Evolutionary conservation across 2,797 vertebrate species (phyloP), one percentile per base, ranked within the genome.

Genomic region (Gambusia yucatana): DNA sequence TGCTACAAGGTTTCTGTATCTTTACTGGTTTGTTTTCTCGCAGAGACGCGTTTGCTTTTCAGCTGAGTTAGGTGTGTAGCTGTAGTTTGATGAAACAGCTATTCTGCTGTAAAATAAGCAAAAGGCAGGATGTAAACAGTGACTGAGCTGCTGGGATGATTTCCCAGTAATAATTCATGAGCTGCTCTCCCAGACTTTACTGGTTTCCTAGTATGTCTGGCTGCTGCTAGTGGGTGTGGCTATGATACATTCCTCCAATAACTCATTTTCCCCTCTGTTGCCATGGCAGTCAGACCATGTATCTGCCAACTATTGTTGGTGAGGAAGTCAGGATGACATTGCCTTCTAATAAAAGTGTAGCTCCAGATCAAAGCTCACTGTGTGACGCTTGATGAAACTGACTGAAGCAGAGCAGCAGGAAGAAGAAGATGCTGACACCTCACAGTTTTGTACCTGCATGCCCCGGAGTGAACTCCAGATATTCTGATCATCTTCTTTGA

Each of bases 261-360:
- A 69, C 65, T 84, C 55, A 46, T 44, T 75, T 89, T 88, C 89
- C 82, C 86, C 90, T 91, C 85, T 87, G 92, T 94, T 94, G 87
- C 91, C 73, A 94, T 93, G 88, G 92, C 44, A 92, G 85, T 88
- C 82, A 75, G 78, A 84, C 73, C 75, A 87, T 82, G 86, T 72
- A 86, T 30, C 14, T 48, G 28, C 59, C 70, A 74, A 76, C 83
- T 88, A 85, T 86, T 85, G 78, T 84, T 91, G 78, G 57, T 9
- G 75, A 87, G 75, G 79, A 89, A 76, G 86, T 83, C 72, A 76
- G 67, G 48, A 80, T 48, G 73, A 80, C 75, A 77, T 25, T 70
- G 74, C 76, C 86, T 79, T 75, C 14, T 77, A 84, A 84, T 72
- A 84, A 75, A 76, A 84, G n/a, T 67, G 36, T 44, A 46, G 70